phyloP scores from a whole-genome alignment of 23 tunicate genomes.

The Halocynthia roretzi region DNA sequence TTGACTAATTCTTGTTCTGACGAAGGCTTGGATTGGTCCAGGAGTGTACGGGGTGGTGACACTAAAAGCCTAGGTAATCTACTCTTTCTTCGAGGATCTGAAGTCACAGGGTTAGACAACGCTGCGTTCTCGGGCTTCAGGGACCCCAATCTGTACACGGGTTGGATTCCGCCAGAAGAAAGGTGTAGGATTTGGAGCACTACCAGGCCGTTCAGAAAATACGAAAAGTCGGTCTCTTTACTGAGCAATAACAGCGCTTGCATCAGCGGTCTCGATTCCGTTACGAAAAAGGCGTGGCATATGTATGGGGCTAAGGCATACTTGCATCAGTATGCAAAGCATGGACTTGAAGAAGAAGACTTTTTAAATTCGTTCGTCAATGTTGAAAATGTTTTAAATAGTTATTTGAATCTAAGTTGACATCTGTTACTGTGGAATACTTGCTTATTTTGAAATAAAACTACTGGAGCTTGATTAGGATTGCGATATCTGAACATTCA shows the following conservation, averaged over 20 bases:
- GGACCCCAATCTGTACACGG: slow-evolving; percentile 24
- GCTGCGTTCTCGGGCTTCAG: slow-evolving; percentile 17
- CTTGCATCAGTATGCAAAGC: slow-evolving; percentile 76
- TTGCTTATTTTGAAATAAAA: neutral
- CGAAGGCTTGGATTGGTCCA: slow-evolving; percentile 75
- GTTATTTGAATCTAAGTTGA: slow-evolving; percentile 1
- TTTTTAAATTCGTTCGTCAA: slow-evolving; percentile 80
- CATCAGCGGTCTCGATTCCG: slow-evolving; percentile 43
- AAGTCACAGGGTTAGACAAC: slow-evolving; percentile 5
- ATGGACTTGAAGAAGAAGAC: slow-evolving; percentile 76
- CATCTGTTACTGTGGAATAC: neutral
- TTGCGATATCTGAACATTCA: too few relatives aligned
- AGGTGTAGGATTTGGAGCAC: slow-evolving; percentile 45
- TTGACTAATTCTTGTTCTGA: slow-evolving; percentile 61
- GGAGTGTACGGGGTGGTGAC: slow-evolving; percentile 3
- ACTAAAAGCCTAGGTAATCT: slow-evolving; percentile 39
- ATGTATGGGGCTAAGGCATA: slow-evolving; percentile 70
- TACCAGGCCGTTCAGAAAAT: slow-evolving; percentile 32
- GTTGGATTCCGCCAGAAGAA: slow-evolving; percentile 31
- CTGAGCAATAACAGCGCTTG: slow-evolving; percentile 73
- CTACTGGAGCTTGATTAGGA: neutral
- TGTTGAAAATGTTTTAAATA: slow-evolving; percentile 58
- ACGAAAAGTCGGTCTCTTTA: slow-evolving; percentile 59
- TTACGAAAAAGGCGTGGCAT: slow-evolving; percentile 73
- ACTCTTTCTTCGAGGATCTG: slow-evolving; percentile 52